Conservation (phyloP, 2,797 vertebrate species). For the Enteromius viviparus region DNA sequence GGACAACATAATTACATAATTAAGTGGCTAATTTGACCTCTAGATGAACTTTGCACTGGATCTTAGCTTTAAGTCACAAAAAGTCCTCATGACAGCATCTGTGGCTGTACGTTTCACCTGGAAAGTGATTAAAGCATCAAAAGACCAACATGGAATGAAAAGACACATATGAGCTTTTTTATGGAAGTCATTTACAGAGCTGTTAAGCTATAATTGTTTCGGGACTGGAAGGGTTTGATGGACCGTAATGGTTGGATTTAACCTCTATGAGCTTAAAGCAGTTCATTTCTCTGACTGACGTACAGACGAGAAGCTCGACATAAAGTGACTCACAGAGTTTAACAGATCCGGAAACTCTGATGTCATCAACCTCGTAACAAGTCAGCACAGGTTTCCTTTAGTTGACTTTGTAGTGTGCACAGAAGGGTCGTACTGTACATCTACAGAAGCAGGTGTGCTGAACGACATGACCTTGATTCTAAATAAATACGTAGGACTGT, state of each 20-base stretch:
- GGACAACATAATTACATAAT: slow-evolving; percentile 1
- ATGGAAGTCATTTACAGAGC: slow-evolving; percentile 23
- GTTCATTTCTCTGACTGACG: slow-evolving; percentile 71
- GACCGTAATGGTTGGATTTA: slow-evolving; percentile 59
- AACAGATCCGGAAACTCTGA: neutral
- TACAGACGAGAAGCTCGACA: neutral
- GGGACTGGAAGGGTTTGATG: slow-evolving; percentile 73
- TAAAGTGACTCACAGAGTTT: neutral
- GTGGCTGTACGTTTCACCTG: neutral
- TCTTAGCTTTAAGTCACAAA: neutral
- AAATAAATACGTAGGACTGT: slow-evolving; percentile 34
- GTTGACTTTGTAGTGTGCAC: neutral
- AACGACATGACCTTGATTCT: slow-evolving; percentile 23
- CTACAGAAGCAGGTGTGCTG: slow-evolving; percentile 1
- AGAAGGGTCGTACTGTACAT: neutral
- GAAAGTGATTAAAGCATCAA: neutral
- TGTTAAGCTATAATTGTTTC: slow-evolving; percentile 31
- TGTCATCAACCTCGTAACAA: neutral
- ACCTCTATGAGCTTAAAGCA: slow-evolving; percentile 72
- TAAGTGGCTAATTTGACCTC: neutral
- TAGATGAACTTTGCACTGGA: too few species aligned
- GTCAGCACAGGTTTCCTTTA: neutral
- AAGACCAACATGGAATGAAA: neutral
- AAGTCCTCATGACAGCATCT: too few species aligned
- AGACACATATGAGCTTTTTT: neutral